Evolutionary conservation across 2,797 vertebrate species (phyloP).

Genomic region (Champsocephalus esox): DNA sequence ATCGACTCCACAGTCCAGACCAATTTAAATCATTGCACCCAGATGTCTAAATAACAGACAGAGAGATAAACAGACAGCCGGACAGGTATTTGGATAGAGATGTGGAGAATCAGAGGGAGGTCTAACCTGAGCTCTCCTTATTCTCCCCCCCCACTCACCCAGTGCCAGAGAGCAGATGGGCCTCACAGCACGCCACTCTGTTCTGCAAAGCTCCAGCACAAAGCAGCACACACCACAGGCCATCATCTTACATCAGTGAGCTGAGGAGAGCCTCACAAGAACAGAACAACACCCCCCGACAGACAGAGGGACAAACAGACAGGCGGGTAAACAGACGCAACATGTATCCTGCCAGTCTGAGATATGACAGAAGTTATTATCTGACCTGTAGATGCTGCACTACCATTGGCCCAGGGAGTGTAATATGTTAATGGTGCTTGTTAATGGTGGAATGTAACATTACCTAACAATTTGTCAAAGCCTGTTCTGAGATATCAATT

Average conservation of each 20-base stretch:
- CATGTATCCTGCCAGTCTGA: neutral
- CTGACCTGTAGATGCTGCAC: neutral
- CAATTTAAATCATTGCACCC: neutral
- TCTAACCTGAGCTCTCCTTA: conserved; percentile 41
- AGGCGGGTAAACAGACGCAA: neutral
- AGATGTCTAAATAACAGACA: conserved; percentile 29
- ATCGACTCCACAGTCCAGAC: neutral
- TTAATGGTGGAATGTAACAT: neutral
- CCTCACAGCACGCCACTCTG: conserved; percentile 70
- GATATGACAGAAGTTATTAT: neutral
- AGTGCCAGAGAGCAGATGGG: conserved; percentile 76
- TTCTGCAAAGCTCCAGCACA: conserved; percentile 59
- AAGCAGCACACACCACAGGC: conserved; percentile 53
- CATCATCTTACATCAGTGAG: conserved; percentile 62
- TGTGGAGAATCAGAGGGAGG: conserved; percentile 36
- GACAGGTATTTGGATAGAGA: conserved; percentile 54
- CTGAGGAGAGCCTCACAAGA: conserved; percentile 21
- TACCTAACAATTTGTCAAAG: conserved; percentile 9
- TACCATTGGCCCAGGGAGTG: neutral
- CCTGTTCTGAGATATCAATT: neutral
- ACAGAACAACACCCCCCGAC: conserved; percentile 7
- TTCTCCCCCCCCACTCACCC: conserved; percentile 9
- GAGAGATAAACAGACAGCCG: conserved; percentile 59
- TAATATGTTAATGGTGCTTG: neutral
- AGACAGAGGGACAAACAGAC: neutral